Conservation (phyloP, 37 sponge, comb jelly and placozoan species). For the Spongilla lacustris region DNA sequence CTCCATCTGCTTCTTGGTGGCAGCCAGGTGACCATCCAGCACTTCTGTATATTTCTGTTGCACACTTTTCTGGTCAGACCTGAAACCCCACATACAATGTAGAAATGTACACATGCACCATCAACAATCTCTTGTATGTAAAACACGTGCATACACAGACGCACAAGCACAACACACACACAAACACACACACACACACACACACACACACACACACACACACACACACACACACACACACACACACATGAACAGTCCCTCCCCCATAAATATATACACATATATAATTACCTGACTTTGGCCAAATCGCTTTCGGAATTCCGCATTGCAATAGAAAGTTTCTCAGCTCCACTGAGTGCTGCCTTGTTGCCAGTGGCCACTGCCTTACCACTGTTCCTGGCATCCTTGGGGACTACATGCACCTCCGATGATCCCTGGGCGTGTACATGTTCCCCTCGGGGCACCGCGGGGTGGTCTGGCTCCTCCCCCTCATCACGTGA, state of each 20-base stretch:
- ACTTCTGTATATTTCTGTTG: not conserved
- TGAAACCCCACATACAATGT: not conserved
- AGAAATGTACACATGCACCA: not conserved
- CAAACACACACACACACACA: not conserved
- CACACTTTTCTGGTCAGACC: slow-evolving; percentile 2
- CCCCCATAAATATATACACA: not conserved
- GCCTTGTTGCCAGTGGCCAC: slow-evolving; percentile 2
- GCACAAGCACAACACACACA: not conserved
- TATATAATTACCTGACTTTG: slow-evolving; percentile 8
- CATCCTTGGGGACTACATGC: not conserved
- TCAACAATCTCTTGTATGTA: not conserved
- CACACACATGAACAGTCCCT: not conserved
- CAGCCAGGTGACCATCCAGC: not conserved
- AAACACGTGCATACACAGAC: not conserved
- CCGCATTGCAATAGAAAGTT: slow-evolving; percentile 4
- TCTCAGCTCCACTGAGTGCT: slow-evolving; percentile 18
- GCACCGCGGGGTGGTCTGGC: not conserved
- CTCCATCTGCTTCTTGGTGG: not conserved
- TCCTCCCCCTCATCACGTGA: not conserved
- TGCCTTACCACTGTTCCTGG: not conserved
- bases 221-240: not conserved
- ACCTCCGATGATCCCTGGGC: not conserved
- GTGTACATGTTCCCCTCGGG: not conserved
- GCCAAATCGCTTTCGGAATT: slow-evolving; percentile 20
- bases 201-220: not conserved